Percentiles rank a stretch among this genome's conserved stretches.
Conservation (phyloP, 2,888 invertebrate species). For the Drosophila neoperkinsi region DNA sequence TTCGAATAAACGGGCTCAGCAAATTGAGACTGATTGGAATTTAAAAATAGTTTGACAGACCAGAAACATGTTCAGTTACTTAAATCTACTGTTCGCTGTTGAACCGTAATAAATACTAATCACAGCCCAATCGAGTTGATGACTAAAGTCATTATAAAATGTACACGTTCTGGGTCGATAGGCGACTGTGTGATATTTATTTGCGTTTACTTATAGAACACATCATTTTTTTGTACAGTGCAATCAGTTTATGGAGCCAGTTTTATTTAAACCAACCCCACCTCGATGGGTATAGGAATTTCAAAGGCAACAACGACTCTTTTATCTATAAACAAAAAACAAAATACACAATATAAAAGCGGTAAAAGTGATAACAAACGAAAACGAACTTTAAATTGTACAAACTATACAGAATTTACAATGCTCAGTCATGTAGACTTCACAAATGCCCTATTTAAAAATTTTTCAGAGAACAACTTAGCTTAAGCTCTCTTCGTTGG, state of each 20-base stretch:
- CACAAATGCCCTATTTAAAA: conserved; percentile 25
- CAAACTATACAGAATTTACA: conserved; percentile 17
- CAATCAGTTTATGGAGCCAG: conserved; percentile 23
- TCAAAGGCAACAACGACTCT: conserved; percentile 38
- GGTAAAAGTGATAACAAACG: conserved; percentile 52
- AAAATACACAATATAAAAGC: conserved; percentile 26
- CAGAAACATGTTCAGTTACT: not conserved
- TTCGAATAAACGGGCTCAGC: not conserved
- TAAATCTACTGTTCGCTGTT: not conserved
- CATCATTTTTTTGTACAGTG: conserved; percentile 34
- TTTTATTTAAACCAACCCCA: conserved; percentile 40
- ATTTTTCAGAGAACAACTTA: not conserved
- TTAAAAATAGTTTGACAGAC: not conserved
- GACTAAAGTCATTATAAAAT: conserved; percentile 16
- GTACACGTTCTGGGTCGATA: conserved; percentile 5
- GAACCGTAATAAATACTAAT: not conserved
- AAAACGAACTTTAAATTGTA: conserved; percentile 62
- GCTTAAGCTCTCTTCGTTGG: not conserved
- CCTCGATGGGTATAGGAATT: conserved; percentile 41
- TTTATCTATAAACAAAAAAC: conserved; percentile 39
- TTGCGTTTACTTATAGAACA: conserved; percentile 14
- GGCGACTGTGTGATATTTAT: not conserved
- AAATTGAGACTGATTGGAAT: not conserved
- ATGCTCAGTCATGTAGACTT: conserved; percentile 8
- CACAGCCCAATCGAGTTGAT: not conserved